Evolutionary conservation across 2,113 vertebrate genomes (phyloP).

Genomic region (Phaethornis superciliosus): DNA sequence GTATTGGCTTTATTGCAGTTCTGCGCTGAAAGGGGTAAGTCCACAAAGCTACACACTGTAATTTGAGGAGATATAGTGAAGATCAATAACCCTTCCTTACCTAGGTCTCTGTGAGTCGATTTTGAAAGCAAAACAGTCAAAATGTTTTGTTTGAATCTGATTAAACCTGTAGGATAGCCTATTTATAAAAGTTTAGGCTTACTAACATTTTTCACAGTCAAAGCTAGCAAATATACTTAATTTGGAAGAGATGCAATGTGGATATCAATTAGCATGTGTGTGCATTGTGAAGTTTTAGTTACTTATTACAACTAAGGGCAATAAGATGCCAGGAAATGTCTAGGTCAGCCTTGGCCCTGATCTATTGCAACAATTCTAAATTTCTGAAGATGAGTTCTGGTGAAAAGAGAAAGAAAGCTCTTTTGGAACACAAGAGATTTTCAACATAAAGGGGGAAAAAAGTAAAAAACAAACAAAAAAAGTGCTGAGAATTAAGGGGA

Average conservation of each 20-base stretch:
- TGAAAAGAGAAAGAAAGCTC: background rate
- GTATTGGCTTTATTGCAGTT: no score
- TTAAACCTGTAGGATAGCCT: background rate
- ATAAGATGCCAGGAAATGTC: background rate
- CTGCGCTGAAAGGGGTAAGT: no score
- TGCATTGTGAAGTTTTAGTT: background rate
- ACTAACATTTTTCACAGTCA: background rate
- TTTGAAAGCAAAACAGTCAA: background rate
- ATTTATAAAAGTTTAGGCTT: background rate
- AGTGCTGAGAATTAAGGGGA: background rate
- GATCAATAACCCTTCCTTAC: background rate
- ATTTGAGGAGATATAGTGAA: background rate
- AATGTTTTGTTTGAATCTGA: background rate
- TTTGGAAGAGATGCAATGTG: background rate
- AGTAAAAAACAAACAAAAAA: background rate
- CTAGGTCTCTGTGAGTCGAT: background rate
- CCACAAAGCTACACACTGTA: background rate
- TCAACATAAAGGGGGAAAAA: background rate
- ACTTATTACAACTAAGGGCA: background rate
- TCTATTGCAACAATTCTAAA: background rate
- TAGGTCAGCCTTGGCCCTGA: background rate
- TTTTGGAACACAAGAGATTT: background rate
- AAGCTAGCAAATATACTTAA: background rate
- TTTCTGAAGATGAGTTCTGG: background rate
- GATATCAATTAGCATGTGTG: background rate